Conservation (phyloP, 2,113 vertebrate genomes). For the Theristicus caerulescens region DNA sequence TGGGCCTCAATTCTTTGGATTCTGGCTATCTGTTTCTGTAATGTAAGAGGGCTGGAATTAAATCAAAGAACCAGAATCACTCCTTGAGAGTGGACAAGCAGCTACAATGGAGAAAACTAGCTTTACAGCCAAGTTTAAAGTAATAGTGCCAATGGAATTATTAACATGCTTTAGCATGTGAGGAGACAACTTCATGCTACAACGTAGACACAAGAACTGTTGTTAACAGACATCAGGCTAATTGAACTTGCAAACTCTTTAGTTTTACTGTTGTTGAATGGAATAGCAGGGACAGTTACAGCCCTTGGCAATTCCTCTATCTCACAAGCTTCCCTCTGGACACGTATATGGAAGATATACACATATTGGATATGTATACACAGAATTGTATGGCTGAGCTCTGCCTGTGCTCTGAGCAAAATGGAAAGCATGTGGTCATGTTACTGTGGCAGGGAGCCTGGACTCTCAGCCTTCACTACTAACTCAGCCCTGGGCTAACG, state of each 20-base stretch:
- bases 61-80: not conserved
- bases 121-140: not conserved
- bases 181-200: not conserved
- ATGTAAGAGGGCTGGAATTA: not conserved
- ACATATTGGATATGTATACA: not conserved
- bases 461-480: not conserved
- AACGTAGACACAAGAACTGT: not conserved
- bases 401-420: not conserved
- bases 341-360: accelerated
- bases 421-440: not conserved
- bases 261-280: not conserved
- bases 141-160: not conserved
- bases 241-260: not conserved
- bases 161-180: not conserved
- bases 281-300: not conserved
- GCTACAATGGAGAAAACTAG: not conserved
- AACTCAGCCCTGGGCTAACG: not conserved
- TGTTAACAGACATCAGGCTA: not conserved
- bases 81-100: not conserved
- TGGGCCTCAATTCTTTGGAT: not conserved
- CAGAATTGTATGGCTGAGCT: not conserved
- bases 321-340: not conserved
- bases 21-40: not conserved
- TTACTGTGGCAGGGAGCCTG: not conserved
- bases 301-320: not conserved